phyloP scores from a whole-genome alignment of 2,113 vertebrate genomes.

The Garra rufa region DNA sequence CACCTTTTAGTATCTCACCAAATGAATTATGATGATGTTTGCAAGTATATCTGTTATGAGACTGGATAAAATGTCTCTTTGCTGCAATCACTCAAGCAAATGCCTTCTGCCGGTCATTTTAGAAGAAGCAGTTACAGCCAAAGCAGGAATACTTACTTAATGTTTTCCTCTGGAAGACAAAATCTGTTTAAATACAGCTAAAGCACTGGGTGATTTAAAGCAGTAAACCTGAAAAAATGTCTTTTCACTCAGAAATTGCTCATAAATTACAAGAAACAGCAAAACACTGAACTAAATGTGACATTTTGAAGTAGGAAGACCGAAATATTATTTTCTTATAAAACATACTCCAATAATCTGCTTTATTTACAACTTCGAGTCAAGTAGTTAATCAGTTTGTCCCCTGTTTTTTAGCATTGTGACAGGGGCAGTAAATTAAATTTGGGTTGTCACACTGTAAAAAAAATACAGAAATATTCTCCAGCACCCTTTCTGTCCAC shows the following conservation, averaged over 20 bases:
- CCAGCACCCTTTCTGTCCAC: not conserved
- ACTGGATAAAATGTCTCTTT: constrained; percentile 12
- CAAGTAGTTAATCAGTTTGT: not conserved
- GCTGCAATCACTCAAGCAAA: constrained; percentile 20
- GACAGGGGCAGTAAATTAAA: not conserved
- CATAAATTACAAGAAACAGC: not conserved
- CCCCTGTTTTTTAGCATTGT: not conserved
- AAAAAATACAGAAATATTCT: not conserved
- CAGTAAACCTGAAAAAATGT: not conserved
- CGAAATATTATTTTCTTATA: not conserved
- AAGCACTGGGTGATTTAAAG: not conserved
- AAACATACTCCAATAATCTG: not conserved
- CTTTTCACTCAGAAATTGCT: not conserved
- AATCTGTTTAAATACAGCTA: constrained; percentile 5
- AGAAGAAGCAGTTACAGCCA: not conserved
- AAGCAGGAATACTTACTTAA: constrained; percentile 5
- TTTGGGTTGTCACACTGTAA: not conserved
- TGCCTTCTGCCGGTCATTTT: not conserved
- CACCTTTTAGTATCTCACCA: not conserved
- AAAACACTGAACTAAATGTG: not conserved
- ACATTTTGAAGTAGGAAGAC: not conserved
- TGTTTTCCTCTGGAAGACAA: constrained; percentile 18
- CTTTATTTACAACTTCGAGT: too few species aligned
- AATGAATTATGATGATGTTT: constrained; percentile 21
- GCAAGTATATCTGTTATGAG: constrained; percentile 1